These are phyloP conservation scores for Bugulina stolonifera DNA, from an alignment of 2,888 invertebrate genomes.

Conservation along the genomic window DNA sequence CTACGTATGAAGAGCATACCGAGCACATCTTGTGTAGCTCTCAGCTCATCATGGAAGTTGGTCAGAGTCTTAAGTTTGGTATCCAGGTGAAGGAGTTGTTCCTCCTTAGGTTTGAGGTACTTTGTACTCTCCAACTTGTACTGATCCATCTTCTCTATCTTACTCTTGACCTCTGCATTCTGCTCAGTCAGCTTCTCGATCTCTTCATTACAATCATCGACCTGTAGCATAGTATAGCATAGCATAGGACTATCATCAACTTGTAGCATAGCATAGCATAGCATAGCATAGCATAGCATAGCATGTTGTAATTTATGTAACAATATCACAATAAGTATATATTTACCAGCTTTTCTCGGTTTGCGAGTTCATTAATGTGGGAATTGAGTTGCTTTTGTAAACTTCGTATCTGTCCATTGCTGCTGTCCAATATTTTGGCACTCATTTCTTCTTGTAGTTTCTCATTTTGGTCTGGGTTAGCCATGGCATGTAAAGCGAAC, in stretches of 20 bases:
- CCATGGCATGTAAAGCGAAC: not conserved
- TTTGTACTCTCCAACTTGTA: not conserved
- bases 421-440: not conserved
- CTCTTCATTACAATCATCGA: not conserved
- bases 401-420: too few species aligned
- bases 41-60: not conserved
- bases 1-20: not conserved
- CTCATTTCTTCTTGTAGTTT: not conserved
- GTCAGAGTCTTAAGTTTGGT: not conserved
- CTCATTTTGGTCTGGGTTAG: not conserved
- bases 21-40: not conserved
- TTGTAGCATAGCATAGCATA: too few species aligned
- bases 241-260: too few species aligned
- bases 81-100: not conserved
- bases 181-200: not conserved
- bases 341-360: too few species aligned
- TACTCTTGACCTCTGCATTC: not conserved
- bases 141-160: not conserved
- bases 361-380: too few species aligned
- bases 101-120: not conserved
- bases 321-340: too few species aligned
- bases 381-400: too few species aligned
- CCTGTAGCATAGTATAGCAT: not conserved
- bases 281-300: too few species aligned
- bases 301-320: too few species aligned